Conservation (phyloP, 2,113 vertebrate species). For the pig (Sus scrofa) region T2T-Sscrofa CM000812.6:249437001-249437500, state of each 20-base stretch:
- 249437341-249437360: slow-evolving; percentile 75
- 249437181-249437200: background rate
- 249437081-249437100: slow-evolving; percentile 8
- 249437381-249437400: slow-evolving; percentile 79
- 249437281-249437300: slow-evolving; percentile 65
- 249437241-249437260: background rate
- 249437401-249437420: slow-evolving; percentile 70
- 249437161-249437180: background rate
- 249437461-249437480: slow-evolving; percentile 66
- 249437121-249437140: background rate
- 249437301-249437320: slow-evolving; percentile 71
- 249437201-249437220: background rate
- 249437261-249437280: slow-evolving; percentile 37
- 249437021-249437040: slow-evolving; percentile 67
- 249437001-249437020: slow-evolving; percentile 69
- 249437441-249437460: slow-evolving; percentile 69
- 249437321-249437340: slow-evolving; percentile 82
- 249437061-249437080: slow-evolving; percentile 63
- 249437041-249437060: slow-evolving; percentile 56
- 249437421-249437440: slow-evolving; percentile 81
- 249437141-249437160: background rate
- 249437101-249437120: background rate
- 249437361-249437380: slow-evolving; percentile 81
- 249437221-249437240: background rate
- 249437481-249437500: background rate